Base-by-base conservation (phyloP, 2,113 vertebrate species). In the Zootoca vivipara region DNA sequence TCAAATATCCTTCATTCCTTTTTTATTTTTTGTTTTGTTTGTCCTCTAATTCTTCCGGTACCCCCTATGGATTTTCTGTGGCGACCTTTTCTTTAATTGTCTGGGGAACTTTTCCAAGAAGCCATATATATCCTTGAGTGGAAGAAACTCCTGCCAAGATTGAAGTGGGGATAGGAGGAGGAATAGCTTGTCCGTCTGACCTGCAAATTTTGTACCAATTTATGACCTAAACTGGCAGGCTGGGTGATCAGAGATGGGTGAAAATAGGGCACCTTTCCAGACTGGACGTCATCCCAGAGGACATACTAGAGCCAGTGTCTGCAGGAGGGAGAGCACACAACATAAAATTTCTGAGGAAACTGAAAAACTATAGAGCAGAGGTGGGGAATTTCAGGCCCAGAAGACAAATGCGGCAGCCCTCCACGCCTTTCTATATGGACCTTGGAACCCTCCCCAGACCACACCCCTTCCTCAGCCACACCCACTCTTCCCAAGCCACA, bases 41-140 rank as follows among this genome's bases (percentile, higher is more conserved):
- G n/a, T n/a, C n/a, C n/a, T n/a, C n/a, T n/a, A n/a, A n/a, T n/a
- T n/a, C n/a, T n/a, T n/a, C n/a, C n/a, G n/a, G n/a, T n/a, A n/a
- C 35, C 65, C 40, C 64, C 7, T 69, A 22, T 70, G 24, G 67
- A 78, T 67, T 52, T 79, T 35, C 6, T 58, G 74, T 35, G 35
- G 70, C 33, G 16, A 52, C 33, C 20, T 65, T 69, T 24, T 16
- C 24, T 65, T 64, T 20, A 78, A 78, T 56, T 56, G 42, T 67
- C 75, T 79, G 75, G 33, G 42, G 42, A 80, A 72, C 65, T 58
- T 69, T 72, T 73, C 85, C 65, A 87, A 81, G 62, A 79, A 69
- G 65, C 28, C 33, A 72, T 58, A 52, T n/a, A 38, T 52, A 81
- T 72, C 13, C 10, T 40, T 70, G 85, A n/a, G 46, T 20, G 46